phyloP scores from a whole-genome alignment of 53 echinoderm and acorn worm genomes.

The Antedon mediterranea region DNA sequence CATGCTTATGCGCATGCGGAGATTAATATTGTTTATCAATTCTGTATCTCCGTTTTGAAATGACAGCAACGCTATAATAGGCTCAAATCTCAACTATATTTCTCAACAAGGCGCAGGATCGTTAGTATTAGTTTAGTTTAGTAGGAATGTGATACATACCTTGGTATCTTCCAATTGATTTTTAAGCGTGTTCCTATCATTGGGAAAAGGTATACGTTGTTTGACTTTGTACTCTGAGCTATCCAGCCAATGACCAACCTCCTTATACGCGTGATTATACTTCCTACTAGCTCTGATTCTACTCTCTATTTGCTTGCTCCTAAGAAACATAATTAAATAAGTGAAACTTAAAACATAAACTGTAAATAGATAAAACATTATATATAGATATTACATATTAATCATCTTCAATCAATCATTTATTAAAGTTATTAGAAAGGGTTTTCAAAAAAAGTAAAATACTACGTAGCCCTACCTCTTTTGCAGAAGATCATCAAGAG shows the following conservation, averaged over 20 bases:
- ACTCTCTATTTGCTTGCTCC: conserved; percentile 75
- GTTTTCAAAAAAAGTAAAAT: neutral
- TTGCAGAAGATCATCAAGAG: conserved; percentile 66
- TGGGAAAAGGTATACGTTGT: conserved; percentile 50
- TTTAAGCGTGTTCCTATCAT: conserved; percentile 57
- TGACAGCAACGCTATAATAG: no score
- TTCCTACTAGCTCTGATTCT: conserved; percentile 74
- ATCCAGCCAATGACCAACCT: conserved; percentile 71
- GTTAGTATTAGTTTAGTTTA: neutral
- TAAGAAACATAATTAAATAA: conserved; percentile 5
- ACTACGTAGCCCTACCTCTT: conserved; percentile 43
- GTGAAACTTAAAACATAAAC: no score
- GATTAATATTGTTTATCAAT: no score
- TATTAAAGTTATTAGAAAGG: neutral
- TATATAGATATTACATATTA: no score
- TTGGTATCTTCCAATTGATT: conserved; percentile 79
- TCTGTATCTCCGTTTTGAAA: no score
- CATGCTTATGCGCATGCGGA: no score
- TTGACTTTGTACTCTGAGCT: conserved; percentile 59
- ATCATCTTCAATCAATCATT: no score
- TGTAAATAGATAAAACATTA: no score
- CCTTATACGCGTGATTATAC: conserved; percentile 55
- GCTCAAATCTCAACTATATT: no score
- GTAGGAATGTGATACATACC: conserved; percentile 20
- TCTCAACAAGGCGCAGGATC: no score